phyloP scores from a whole-genome alignment of 2,113 vertebrate genomes.

The Excalfactoria chinensis region DNA sequence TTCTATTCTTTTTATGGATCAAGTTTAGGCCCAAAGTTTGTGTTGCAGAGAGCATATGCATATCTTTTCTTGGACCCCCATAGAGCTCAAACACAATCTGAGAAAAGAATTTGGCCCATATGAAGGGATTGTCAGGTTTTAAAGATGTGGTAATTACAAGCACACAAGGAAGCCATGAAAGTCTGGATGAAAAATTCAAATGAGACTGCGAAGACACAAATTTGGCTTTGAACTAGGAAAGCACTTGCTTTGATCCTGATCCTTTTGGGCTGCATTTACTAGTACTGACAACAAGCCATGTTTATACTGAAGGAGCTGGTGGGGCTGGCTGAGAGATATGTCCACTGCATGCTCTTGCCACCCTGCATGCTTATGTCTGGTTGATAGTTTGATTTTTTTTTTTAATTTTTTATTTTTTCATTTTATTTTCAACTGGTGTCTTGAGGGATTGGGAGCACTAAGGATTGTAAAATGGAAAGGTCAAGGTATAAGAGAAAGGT shows the following conservation, averaged over 20 bases:
- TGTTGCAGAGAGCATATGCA: conserved; percentile 48
- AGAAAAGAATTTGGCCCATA: conserved; percentile 68
- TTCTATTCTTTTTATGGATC: conserved; percentile 48
- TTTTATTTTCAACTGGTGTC: background rate
- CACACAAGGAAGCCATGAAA: conserved; percentile 68
- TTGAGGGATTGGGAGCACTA: background rate
- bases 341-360: conserved; percentile 17
- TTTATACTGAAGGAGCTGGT: conserved; percentile 40
- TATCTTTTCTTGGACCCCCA: conserved; percentile 64
- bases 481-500: background rate
- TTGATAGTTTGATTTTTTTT: background rate
- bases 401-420: background rate
- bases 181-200: conserved; percentile 70
- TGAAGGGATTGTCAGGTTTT: conserved; percentile 70
- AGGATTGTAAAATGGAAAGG: background rate
- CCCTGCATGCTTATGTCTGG: background rate
- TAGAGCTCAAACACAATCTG: conserved; percentile 40
- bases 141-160: conserved; percentile 73
- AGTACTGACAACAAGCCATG: conserved; percentile 67
- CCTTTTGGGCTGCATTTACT: conserved; percentile 65
- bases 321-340: conserved; percentile 15
- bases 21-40: conserved; percentile 61
- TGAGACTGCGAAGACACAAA: conserved; percentile 72
- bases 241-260: conserved; percentile 72
- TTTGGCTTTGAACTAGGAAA: conserved; percentile 73